Evolutionary conservation across 2,888 invertebrate genomes (phyloP).

Genomic region (Sarcophaga caerulescens): DNA sequence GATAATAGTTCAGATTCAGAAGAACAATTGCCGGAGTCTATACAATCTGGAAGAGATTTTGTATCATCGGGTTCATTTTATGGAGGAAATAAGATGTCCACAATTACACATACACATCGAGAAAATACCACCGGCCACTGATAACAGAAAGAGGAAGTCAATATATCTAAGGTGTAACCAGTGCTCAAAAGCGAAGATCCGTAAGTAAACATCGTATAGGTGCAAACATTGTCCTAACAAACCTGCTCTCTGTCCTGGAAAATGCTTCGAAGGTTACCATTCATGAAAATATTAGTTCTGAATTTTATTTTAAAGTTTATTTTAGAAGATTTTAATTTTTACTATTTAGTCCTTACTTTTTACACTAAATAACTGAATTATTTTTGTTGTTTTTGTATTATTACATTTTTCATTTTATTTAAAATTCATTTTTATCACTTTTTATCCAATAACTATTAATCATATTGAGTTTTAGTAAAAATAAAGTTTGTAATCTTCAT

Average conservation of each 20-base stretch:
- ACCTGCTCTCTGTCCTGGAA: slow-evolving; percentile 41
- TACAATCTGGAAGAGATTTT: slow-evolving; percentile 37
- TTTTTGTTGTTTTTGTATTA: too few species aligned
- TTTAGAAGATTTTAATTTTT: background rate
- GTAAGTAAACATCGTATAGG: slow-evolving; percentile 59
- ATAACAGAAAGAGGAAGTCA: too few species aligned
- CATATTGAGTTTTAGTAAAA: too few species aligned
- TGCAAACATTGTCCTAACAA: slow-evolving; percentile 52
- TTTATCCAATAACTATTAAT: too few species aligned
- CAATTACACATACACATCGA: slow-evolving; percentile 24
- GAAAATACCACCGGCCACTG: too few species aligned
- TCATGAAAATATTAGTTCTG: background rate
- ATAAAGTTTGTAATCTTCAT: too few species aligned
- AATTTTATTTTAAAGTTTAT: background rate
- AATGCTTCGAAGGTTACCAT: background rate
- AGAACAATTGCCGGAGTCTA: slow-evolving; percentile 36
- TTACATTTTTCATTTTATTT: too few species aligned
- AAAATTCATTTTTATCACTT: too few species aligned
- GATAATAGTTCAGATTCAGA: too few species aligned
- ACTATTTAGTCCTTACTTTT: background rate
- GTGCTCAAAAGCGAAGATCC: slow-evolving; percentile 24
- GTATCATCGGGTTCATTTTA: slow-evolving; percentile 3
- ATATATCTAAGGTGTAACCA: slow-evolving; percentile 33
- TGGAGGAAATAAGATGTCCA: slow-evolving; percentile 34
- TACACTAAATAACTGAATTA: background rate